Evolutionary conservation across 2,888 invertebrate genomes (phyloP).

Genomic region (Rhagophthalmus giganteus): DNA sequence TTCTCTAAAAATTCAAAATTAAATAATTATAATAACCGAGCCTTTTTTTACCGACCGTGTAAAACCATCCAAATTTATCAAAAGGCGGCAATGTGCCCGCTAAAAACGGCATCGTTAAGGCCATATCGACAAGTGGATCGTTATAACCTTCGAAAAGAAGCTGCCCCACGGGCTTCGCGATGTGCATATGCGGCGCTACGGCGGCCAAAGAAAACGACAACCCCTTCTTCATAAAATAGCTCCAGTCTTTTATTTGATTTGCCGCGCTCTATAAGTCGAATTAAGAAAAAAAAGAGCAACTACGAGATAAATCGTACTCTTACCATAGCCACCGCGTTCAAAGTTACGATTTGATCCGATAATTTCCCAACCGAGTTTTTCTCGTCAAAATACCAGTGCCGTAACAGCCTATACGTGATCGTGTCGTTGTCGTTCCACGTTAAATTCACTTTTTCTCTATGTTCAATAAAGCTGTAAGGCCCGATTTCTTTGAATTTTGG

Average conservation of each 20-base stretch:
- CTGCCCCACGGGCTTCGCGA: slow-evolving; percentile 68
- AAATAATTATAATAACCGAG: no score
- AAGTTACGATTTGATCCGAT: slow-evolving; percentile 68
- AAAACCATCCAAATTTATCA: slow-evolving; percentile 88
- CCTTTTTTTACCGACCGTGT: slow-evolving; percentile 63
- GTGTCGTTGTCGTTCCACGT: slow-evolving; percentile 74
- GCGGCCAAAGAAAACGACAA: slow-evolving; percentile 63
- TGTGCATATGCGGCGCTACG: slow-evolving; percentile 61
- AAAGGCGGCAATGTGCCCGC: slow-evolving; percentile 58
- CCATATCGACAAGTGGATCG: slow-evolving; percentile 71
- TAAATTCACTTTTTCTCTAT: slow-evolving; percentile 72
- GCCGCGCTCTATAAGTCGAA: slow-evolving; percentile 60
- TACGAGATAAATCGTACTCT: slow-evolving; percentile 46
- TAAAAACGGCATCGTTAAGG: slow-evolving; percentile 62
- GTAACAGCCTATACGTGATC: slow-evolving; percentile 69
- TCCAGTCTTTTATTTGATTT: slow-evolving; percentile 63
- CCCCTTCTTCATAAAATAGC: slow-evolving; percentile 60
- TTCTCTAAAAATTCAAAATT: slow-evolving; percentile 74
- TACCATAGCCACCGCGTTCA: slow-evolving; percentile 80
- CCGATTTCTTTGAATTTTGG: slow-evolving; percentile 62
- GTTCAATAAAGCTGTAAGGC: slow-evolving; percentile 69
- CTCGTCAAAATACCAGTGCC: slow-evolving; percentile 71
- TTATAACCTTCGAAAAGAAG: slow-evolving; percentile 80
- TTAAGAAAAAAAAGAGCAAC: no score
- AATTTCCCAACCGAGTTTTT: slow-evolving; percentile 69